phyloP scores from a whole-genome alignment of 2,888 invertebrate species.

The Eristalis tenax region DNA sequence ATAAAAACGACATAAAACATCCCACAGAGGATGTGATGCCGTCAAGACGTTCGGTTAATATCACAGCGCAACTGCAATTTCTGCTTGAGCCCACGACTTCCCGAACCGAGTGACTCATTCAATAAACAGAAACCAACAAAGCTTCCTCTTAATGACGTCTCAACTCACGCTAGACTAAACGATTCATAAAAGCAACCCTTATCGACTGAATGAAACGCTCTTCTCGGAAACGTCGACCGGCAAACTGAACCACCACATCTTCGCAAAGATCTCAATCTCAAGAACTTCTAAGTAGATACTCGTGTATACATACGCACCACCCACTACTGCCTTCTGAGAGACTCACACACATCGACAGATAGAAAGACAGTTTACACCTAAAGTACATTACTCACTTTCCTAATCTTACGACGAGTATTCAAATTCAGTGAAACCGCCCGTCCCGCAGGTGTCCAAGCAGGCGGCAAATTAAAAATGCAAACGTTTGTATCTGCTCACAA shows the following conservation, averaged over 20 bases:
- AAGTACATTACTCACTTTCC: background rate
- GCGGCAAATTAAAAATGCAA: slow-evolving; percentile 44
- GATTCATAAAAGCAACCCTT: background rate
- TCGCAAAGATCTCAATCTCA: background rate
- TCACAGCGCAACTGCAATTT: background rate
- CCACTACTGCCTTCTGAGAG: background rate
- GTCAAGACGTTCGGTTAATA: background rate
- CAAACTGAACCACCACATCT: background rate
- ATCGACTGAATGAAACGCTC: background rate
- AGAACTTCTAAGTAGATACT: background rate
- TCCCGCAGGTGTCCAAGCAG: slow-evolving; percentile 14
- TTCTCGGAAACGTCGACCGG: background rate
- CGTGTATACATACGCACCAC: background rate
- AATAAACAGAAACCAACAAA: slow-evolving; percentile 13
- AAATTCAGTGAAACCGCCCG: background rate
- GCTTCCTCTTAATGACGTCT: background rate
- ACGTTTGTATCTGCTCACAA: slow-evolving; percentile 27
- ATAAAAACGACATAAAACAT: background rate
- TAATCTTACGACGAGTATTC: background rate
- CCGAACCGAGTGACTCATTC: background rate
- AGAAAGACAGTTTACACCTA: background rate
- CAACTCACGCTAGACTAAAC: slow-evolving; percentile 8
- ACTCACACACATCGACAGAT: background rate
- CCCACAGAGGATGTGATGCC: background rate
- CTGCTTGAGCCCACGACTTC: background rate